phyloP scores from a whole-genome alignment of 2,888 invertebrate genomes.

The Marasmarcha lunaedactyla region DNA sequence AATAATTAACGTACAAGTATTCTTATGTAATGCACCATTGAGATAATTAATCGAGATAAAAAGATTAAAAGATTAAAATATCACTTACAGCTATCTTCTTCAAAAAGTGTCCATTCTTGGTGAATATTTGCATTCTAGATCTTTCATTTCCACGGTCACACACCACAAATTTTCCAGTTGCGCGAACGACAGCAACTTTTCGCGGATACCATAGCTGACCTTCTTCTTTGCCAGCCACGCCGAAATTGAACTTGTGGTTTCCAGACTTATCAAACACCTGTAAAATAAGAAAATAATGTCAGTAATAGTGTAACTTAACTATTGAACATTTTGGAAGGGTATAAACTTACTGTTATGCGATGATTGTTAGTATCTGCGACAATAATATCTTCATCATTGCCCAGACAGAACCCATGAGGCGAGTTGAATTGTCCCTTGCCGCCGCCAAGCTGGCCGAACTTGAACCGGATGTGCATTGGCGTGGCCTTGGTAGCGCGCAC shows the following conservation, averaged over 20 bases:
- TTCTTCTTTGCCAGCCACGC: constrained; percentile 94
- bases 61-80: no score
- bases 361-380: constrained; percentile 98
- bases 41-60: no score
- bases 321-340: constrained; percentile 1
- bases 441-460: constrained; percentile 94
- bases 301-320: neutral
- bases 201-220: constrained; percentile 98
- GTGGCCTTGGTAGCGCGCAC: constrained; percentile 79
- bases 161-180: constrained; percentile 92
- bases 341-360: constrained; percentile 80
- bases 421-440: constrained; percentile 96
- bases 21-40: no score
- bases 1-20: no score
- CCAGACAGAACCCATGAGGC: constrained; percentile 96
- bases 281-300: constrained; percentile 17
- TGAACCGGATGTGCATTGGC: constrained; percentile 89
- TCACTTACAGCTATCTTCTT: constrained; percentile 86
- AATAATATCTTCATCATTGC: constrained; percentile 94
- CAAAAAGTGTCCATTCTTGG: constrained; percentile 93
- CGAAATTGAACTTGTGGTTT: constrained; percentile 93
- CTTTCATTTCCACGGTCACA: constrained; percentile 97
- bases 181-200: constrained; percentile 92
- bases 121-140: constrained; percentile 97
- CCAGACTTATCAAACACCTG: constrained; percentile 96